phyloP scores from a whole-genome alignment of 2,888 invertebrate genomes.

The Luperina testacea region DNA sequence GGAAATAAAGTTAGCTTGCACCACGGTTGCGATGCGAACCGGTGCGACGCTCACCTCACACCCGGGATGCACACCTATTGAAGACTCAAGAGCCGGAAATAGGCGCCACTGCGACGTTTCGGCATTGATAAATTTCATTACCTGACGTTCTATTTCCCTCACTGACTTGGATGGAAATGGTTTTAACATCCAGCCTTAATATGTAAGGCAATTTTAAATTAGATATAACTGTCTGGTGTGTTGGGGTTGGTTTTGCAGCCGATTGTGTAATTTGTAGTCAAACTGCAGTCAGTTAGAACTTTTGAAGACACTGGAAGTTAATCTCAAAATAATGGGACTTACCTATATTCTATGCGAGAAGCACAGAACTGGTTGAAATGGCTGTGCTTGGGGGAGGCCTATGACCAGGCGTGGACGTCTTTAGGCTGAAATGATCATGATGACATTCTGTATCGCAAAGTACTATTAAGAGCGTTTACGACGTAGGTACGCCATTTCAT shows the following conservation, averaged over 20 bases:
- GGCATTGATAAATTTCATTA: background rate
- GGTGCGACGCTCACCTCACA: background rate
- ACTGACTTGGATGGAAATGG: background rate
- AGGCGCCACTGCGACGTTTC: background rate
- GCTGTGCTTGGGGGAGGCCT: no score
- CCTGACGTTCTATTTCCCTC: background rate
- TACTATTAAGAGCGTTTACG: background rate
- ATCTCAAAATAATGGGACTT: background rate
- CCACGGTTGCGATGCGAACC: background rate
- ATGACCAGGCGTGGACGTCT: no score
- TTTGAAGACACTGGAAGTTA: background rate
- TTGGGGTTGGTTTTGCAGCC: background rate
- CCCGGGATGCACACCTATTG: background rate
- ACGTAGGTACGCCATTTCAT: no score
- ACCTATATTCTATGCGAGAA: background rate
- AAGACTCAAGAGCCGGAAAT: slow-evolving; percentile 14
- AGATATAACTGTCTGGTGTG: background rate
- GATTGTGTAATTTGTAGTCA: background rate
- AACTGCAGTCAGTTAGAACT: background rate
- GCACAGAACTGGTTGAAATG: no score
- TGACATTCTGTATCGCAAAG: background rate
- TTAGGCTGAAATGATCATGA: no score
- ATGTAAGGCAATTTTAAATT: background rate
- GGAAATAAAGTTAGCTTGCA: slow-evolving; percentile 32
- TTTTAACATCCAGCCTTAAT: background rate